Base-by-base conservation (phyloP, 2,888 invertebrate genomes). In the Acleris cristana region DNA sequence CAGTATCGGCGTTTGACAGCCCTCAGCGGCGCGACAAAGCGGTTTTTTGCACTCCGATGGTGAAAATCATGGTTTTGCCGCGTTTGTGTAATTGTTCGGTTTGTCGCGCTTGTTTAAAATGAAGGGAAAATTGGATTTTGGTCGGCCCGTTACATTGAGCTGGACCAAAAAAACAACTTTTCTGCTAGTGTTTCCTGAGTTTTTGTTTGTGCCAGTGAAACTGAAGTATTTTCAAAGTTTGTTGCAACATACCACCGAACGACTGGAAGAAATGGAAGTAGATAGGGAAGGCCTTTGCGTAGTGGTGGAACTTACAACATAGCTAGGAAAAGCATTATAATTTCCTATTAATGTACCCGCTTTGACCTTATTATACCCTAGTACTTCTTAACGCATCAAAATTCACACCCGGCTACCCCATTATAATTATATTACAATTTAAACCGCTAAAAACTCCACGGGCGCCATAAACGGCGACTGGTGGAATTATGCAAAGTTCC, bases 1-100 rank as follows among this genome's bases (percentile, higher is more conserved):
- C 83, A 82, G 84, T 84, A 80, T 82, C 79, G 72, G 77, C 76
- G 76, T 86, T 87, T 91, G 92, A 91, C 91, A 91, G 89, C 89
- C 91, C 91, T 90, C 92, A 91, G 83, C 21, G 79, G 80, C 88
- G 90, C 86, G 88, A 86, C 87, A 85, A 89, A 85, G 79, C 73
- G 76, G 76, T 89, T 88, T 40, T 87, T 86, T 84, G 78, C 78
- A 72, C 82, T 75, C 84, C 77, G 83, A 81, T 77, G 79, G 84
- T 80, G 83, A 87, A 90, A 89, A 91, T 92, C 90, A 92, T 87
- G 86, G 81, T 91, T 89, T 88, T 89, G 83, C 79, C 83, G 81
- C 89, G 92, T 89, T 84, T 86, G 83, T 87, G 86, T 92, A 90
- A 92, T 92, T 92, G 92, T 92, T 91, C 88, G 91, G 91, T 90